Conservation (phyloP, 2,797 vertebrate genomes). For the Etheostoma nigrum region DNA sequence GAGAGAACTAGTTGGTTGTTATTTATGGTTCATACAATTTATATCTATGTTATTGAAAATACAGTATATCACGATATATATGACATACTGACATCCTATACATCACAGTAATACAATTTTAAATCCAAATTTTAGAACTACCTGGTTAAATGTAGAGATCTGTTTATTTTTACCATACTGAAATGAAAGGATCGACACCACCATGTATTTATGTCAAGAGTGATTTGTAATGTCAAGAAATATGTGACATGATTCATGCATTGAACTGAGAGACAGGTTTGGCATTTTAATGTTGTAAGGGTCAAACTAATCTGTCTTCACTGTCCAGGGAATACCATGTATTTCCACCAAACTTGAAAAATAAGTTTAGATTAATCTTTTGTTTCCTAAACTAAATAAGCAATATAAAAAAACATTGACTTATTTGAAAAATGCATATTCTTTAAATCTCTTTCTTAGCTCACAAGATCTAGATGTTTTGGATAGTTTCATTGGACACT, state of each 20-base stretch:
- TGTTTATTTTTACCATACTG: not conserved
- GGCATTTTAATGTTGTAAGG: no score
- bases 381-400: not conserved
- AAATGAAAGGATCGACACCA: not conserved
- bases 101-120: not conserved
- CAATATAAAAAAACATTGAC: not conserved
- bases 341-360: not conserved
- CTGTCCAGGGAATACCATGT: no score
- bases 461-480: not conserved
- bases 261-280: no score
- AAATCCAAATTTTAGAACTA: not conserved
- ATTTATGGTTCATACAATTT: no score
- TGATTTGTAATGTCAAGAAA: not conserved
- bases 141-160: not conserved
- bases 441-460: not conserved
- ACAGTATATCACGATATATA: not conserved
- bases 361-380: not conserved
- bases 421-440: not conserved
- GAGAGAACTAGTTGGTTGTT: not conserved
- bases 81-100: not conserved
- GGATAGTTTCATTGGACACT: not conserved
- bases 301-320: no score
- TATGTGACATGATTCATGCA: not conserved
- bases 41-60: not conserved
- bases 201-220: no score